phyloP scores from a whole-genome alignment of 2,113 vertebrate genomes.

The Myotis lucifugus region DNA sequence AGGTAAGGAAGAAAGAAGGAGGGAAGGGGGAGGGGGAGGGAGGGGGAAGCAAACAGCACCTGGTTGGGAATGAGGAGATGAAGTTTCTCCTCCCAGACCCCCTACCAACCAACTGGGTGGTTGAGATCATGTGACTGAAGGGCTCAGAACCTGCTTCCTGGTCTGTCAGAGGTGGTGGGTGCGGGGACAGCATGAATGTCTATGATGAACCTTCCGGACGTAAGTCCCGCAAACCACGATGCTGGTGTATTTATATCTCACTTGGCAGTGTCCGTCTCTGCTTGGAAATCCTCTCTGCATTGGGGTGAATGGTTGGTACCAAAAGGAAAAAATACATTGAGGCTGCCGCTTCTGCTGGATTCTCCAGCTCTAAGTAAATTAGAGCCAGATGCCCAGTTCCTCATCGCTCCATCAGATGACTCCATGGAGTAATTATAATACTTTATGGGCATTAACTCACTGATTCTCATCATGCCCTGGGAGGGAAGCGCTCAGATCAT shows the following conservation, averaged over 20 bases:
- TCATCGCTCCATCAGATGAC: constrained; percentile 76
- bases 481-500: constrained; percentile 73
- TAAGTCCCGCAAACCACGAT: background rate
- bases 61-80: background rate
- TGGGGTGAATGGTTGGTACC: constrained; percentile 29
- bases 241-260: background rate
- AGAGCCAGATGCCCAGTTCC: constrained; percentile 81
- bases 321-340: constrained; percentile 27
- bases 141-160: background rate
- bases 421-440: constrained; percentile 80
- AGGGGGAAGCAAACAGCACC: background rate
- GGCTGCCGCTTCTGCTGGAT: constrained; percentile 61
- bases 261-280: background rate
- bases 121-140: background rate
- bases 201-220: background rate
- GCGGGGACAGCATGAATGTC: background rate
- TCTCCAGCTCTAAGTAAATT: constrained; percentile 77
- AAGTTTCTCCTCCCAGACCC: background rate
- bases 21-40: too few relatives aligned
- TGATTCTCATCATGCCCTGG: constrained; percentile 73
- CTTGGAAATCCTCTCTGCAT: constrained; percentile 19
- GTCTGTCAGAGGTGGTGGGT: background rate
- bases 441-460: constrained; percentile 79
- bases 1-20: too few relatives aligned
- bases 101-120: background rate